Percentiles rank a stretch among this genome's conserved stretches.
These are phyloP conservation scores for Hylaeus anthracinus DNA, from an alignment of 1,140 invertebrate genomes.

Conservation along the genomic window DNA sequence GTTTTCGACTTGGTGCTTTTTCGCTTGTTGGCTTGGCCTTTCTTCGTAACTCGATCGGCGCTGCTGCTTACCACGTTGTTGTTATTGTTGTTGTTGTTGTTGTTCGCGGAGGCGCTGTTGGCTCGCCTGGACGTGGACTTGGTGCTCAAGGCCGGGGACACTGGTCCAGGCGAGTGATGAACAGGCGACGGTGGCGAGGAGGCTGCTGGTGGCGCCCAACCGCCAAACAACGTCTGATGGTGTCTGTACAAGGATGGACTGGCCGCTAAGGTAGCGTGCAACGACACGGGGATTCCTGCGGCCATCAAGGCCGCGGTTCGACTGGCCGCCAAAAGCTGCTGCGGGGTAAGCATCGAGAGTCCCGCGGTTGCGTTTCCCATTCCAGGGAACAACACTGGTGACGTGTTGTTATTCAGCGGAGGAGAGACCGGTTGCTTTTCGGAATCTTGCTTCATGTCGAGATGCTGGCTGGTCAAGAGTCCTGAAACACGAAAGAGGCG, in stretches of 20 bases:
- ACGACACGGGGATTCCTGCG: conserved; percentile 75
- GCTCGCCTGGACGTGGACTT: conserved; percentile 70
- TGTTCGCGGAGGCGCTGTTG: conserved; percentile 68
- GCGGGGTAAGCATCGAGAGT: conserved; percentile 80
- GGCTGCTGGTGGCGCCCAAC: conserved; percentile 71
- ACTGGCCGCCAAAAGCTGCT: conserved; percentile 82
- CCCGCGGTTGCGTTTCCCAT: conserved; percentile 76
- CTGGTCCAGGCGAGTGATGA: conserved; percentile 70
- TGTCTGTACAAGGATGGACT: conserved; percentile 77
- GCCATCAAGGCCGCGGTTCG: conserved; percentile 81
- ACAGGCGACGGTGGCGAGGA: conserved; percentile 73
- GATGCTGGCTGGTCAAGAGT: conserved; percentile 69
- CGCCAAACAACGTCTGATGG: conserved; percentile 81
- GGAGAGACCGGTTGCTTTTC: conserved; percentile 76
- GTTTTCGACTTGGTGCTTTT: conserved; percentile 71
- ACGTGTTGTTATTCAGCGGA: conserved; percentile 75
- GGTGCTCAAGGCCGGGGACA: conserved; percentile 68
- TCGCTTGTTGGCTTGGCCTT: conserved; percentile 72
- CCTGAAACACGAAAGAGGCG: conserved; percentile 69
- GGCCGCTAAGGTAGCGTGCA: conserved; percentile 73
- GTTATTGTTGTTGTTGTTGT: conserved; percentile 77
- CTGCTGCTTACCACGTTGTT: conserved; percentile 78
- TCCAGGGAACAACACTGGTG: conserved; percentile 73
- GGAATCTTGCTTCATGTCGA: conserved; percentile 74
- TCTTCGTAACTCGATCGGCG: conserved; percentile 71